These are phyloP conservation scores for Amblyteles armatorius DNA, from an alignment of 2,888 invertebrate species.

Conservation along the genomic window DNA sequence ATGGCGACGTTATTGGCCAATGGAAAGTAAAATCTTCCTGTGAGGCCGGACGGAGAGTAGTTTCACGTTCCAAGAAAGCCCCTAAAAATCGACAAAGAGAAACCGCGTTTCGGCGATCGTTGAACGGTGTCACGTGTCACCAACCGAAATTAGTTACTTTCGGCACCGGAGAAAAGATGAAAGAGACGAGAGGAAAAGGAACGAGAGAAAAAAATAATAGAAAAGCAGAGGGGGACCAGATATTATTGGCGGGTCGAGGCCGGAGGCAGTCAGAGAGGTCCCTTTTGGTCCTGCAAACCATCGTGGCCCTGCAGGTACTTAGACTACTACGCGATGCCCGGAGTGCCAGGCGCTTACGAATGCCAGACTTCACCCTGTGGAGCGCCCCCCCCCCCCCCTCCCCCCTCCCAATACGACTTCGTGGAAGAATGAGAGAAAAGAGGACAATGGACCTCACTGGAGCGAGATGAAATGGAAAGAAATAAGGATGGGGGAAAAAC, in stretches of 20 bases:
- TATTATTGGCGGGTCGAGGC: conserved; percentile 54
- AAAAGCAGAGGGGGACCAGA: background rate
- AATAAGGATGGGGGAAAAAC: conserved; percentile 39
- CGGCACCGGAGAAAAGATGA: conserved; percentile 56
- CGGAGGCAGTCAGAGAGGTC: conserved; percentile 23
- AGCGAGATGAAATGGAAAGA: conserved; percentile 46
- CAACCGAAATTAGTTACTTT: conserved; percentile 51
- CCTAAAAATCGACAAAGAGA: conserved; percentile 34
- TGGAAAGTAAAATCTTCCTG: background rate
- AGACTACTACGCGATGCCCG: conserved; percentile 41
- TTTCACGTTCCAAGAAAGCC: conserved; percentile 20
- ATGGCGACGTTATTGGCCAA: background rate
- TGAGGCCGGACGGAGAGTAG: background rate
- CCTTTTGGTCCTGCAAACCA: conserved; percentile 48
- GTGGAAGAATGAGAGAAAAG: conserved; percentile 60
- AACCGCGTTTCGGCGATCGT: conserved; percentile 33
- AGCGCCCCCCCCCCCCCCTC: conserved; percentile 29
- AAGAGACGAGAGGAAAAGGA: conserved; percentile 35
- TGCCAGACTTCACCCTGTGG: conserved; percentile 55
- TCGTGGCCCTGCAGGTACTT: conserved; percentile 62
- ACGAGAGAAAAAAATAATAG: conserved; percentile 21
- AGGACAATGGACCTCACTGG: conserved; percentile 59
- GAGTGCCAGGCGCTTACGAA: conserved; percentile 53
- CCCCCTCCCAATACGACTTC: conserved; percentile 22
- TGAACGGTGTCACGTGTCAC: conserved; percentile 58